Percentiles rank a stretch among this genome's conserved stretches.
phyloP scores from a whole-genome alignment of 2,113 vertebrate genomes.

The Lasiurus borealis region DNA sequence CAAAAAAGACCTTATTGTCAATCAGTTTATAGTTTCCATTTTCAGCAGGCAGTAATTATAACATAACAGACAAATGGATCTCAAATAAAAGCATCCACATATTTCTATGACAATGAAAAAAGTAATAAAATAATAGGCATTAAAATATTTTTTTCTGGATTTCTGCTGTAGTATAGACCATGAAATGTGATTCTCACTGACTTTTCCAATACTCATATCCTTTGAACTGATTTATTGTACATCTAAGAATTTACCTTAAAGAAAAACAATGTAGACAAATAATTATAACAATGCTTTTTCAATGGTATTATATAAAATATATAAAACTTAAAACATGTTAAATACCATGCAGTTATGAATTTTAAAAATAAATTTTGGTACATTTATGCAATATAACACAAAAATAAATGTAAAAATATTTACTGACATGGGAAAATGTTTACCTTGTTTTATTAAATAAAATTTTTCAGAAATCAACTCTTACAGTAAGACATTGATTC shows the following conservation, averaged over 20 bases:
- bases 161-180: background rate
- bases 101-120: background rate
- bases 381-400: background rate
- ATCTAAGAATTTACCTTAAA: background rate
- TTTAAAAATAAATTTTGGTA: background rate
- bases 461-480: background rate
- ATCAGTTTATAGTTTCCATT: background rate
- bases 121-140: background rate
- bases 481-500: background rate
- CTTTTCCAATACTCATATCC: background rate
- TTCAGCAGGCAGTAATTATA: background rate
- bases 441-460: background rate
- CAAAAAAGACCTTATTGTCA: background rate
- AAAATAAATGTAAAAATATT: conserved; percentile 6
- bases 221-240: background rate
- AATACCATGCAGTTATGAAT: background rate
- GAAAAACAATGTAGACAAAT: background rate
- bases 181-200: background rate
- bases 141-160: background rate
- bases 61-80: background rate
- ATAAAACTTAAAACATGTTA: background rate
- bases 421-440: background rate
- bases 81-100: background rate
- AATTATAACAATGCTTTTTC: background rate
- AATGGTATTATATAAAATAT: background rate